These are phyloP conservation scores for Apodemia hepburni DNA, from an alignment of 2,888 invertebrate species.

Conservation along the genomic window DNA sequence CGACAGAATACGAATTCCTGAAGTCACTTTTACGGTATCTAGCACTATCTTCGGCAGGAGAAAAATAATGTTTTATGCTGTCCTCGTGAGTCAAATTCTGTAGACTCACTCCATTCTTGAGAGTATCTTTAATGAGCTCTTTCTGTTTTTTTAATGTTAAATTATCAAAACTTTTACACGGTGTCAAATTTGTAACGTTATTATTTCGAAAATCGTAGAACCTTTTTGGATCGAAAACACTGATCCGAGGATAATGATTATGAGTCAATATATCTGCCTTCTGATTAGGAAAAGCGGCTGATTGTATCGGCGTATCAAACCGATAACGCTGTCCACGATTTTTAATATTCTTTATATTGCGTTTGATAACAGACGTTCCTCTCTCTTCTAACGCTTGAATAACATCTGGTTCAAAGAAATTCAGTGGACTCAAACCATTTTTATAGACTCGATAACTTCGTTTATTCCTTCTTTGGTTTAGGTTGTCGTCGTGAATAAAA, in stretches of 20 bases:
- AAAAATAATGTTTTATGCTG: slow-evolving; percentile 55
- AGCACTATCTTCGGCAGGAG: slow-evolving; percentile 48
- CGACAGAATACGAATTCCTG: slow-evolving; percentile 63
- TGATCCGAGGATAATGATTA: slow-evolving; percentile 56
- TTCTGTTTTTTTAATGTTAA: slow-evolving; percentile 54
- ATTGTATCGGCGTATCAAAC: slow-evolving; percentile 42
- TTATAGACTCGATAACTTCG: slow-evolving; percentile 75
- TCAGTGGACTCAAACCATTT: slow-evolving; percentile 58
- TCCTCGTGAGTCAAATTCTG: slow-evolving; percentile 65
- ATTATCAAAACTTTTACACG: slow-evolving; percentile 74
- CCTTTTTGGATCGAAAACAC: slow-evolving; percentile 59
- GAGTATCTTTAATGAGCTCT: slow-evolving; percentile 42
- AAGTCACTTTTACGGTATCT: slow-evolving; percentile 45
- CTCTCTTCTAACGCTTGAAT: slow-evolving; percentile 61
- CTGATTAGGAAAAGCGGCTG: slow-evolving; percentile 37
- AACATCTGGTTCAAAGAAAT: slow-evolving; percentile 53
- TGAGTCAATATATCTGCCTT: slow-evolving; percentile 59
- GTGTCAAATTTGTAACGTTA: slow-evolving; percentile 51
- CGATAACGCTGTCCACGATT: slow-evolving; percentile 54
- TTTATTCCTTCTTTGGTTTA: slow-evolving; percentile 72
- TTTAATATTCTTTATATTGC: slow-evolving; percentile 67
- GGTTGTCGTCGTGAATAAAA: slow-evolving; percentile 70
- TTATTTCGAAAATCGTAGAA: slow-evolving; percentile 65
- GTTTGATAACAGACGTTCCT: slow-evolving; percentile 64
- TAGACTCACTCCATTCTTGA: slow-evolving; percentile 60